phyloP scores from a whole-genome alignment of 2,888 invertebrate genomes.

The Hyles lineata region DNA sequence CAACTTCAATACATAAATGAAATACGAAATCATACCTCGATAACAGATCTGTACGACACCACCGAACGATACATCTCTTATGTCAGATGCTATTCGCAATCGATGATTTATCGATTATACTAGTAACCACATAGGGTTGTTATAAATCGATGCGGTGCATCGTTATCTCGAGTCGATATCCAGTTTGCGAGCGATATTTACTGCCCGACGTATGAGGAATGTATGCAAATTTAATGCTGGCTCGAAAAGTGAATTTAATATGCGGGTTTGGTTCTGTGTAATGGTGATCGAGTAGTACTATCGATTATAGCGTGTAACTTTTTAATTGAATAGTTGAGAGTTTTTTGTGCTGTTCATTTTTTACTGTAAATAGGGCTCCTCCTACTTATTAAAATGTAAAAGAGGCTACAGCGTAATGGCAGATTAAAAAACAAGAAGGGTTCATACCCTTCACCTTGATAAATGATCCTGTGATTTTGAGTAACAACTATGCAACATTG shows the following conservation, averaged over 20 bases:
- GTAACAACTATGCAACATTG: no score
- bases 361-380: no score
- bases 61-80: slow-evolving; percentile 25
- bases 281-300: background rate
- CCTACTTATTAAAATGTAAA: no score
- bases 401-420: no score
- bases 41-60: slow-evolving; percentile 27
- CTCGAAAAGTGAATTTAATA: background rate
- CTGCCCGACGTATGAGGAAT: slow-evolving; percentile 2
- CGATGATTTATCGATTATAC: slow-evolving; percentile 37
- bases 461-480: no score
- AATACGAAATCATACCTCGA: slow-evolving; percentile 28
- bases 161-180: slow-evolving; percentile 24
- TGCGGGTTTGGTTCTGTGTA: background rate
- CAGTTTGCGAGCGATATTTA: slow-evolving; percentile 22
- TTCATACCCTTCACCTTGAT: no score
- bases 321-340: background rate
- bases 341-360: background rate
- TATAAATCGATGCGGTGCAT: slow-evolving; percentile 25
- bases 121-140: slow-evolving; percentile 31
- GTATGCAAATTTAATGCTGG: background rate
- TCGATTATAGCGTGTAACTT: background rate
- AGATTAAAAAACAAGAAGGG: no score
- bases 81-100: slow-evolving; percentile 27
- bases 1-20: slow-evolving; percentile 9